These are phyloP conservation scores for Agrotis puta DNA, from an alignment of 2,888 invertebrate genomes.

Conservation along the genomic window DNA sequence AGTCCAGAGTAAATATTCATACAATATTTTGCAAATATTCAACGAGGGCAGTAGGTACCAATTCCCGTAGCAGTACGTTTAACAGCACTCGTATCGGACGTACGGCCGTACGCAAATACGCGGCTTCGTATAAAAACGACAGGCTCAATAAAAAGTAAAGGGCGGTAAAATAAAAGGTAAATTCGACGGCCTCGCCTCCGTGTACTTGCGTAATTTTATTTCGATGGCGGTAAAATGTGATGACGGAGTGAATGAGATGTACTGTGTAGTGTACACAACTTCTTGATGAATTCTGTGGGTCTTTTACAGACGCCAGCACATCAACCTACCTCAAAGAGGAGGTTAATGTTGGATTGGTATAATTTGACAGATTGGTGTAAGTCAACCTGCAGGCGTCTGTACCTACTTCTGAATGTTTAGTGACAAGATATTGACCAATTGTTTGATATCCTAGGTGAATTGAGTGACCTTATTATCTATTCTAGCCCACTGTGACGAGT, in stretches of 20 bases:
- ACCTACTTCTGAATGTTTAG: not conserved
- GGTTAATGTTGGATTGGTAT: no score
- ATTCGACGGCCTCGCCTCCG: slow-evolving; percentile 60
- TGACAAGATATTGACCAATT: not conserved
- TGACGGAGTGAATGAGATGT: slow-evolving; percentile 38
- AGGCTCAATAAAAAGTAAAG: slow-evolving; percentile 74
- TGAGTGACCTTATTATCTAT: not conserved
- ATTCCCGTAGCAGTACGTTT: slow-evolving; percentile 55
- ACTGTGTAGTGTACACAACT: slow-evolving; percentile 16
- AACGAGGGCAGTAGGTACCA: slow-evolving; percentile 43
- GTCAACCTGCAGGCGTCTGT: no score
- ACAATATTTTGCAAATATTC: slow-evolving; percentile 59
- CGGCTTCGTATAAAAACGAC: slow-evolving; percentile 63
- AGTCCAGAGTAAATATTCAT: slow-evolving; percentile 29
- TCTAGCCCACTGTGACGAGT: not conserved
- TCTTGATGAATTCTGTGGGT: slow-evolving; percentile 21
- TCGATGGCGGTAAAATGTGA: slow-evolving; percentile 62
- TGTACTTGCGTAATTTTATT: slow-evolving; percentile 61
- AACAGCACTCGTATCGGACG: slow-evolving; percentile 62
- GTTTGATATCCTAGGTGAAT: not conserved
- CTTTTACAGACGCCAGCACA: slow-evolving; percentile 3
- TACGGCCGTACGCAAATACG: slow-evolving; percentile 63
- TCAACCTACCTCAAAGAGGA: no score
- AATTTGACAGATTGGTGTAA: no score
- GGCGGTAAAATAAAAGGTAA: slow-evolving; percentile 73